These are phyloP conservation scores for Tetramorium bicarinatum DNA, from an alignment of 2,888 invertebrate genomes.

Conservation along the genomic window DNA sequence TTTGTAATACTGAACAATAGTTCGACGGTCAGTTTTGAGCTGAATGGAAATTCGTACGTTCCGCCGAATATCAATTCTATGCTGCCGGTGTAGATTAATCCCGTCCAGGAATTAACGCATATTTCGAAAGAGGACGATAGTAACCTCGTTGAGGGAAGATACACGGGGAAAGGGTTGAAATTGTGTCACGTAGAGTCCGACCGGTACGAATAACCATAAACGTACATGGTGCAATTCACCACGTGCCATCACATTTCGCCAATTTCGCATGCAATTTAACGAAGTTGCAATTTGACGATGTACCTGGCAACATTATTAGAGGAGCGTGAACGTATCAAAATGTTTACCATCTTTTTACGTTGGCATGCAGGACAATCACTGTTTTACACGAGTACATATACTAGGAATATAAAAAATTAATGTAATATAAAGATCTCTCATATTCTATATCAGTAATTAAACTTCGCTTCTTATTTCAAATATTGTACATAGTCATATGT, in stretches of 20 bases:
- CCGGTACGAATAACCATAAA: constrained; percentile 22
- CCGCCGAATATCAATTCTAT: constrained; percentile 28
- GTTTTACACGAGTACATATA: constrained; percentile 22
- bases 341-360: constrained; percentile 13
- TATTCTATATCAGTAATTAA: constrained; percentile 4
- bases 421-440: constrained; percentile 11
- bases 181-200: constrained; percentile 36
- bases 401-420: background rate
- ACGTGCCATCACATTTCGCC: constrained; percentile 33
- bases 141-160: background rate
- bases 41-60: background rate
- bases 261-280: constrained; percentile 38
- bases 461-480: background rate
- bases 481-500: background rate
- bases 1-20: constrained; percentile 43
- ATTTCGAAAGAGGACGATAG: constrained; percentile 3
- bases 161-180: constrained; percentile 11
- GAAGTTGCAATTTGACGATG: constrained; percentile 26
- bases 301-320: constrained; percentile 23
- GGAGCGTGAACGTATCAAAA: constrained; percentile 14
- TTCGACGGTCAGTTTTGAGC: constrained; percentile 26
- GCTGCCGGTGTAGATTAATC: constrained; percentile 9
- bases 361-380: constrained; percentile 30
- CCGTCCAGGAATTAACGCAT: background rate
- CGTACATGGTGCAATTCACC: constrained; percentile 40